Percentiles rank a stretch among this genome's conserved stretches.
phyloP scores from a whole-genome alignment of 2,888 invertebrate genomes.

The Fragum sueziense region DNA sequence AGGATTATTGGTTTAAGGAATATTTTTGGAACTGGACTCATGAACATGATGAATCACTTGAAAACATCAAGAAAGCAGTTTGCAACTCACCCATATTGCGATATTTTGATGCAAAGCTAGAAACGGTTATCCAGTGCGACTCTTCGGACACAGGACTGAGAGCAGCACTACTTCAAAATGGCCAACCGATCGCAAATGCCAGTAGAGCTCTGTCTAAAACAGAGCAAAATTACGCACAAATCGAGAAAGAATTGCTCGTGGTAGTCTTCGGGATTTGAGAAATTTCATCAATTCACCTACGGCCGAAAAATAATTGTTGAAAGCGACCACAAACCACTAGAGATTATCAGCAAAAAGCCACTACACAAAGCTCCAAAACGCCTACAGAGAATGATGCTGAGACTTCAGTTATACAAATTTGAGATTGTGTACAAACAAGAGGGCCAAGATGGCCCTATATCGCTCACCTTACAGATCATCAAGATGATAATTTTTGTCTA shows the following conservation, averaged over 20 bases:
- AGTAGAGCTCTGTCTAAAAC: slow-evolving; percentile 51
- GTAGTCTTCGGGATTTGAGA: slow-evolving; percentile 56
- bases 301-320: slow-evolving; percentile 48
- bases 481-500: too few species aligned
- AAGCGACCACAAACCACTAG: slow-evolving; percentile 62
- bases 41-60: slow-evolving; percentile 34
- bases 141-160: slow-evolving; percentile 54
- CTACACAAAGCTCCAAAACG: slow-evolving; percentile 48
- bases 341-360: slow-evolving; percentile 54
- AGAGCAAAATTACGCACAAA: slow-evolving; percentile 61
- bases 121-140: slow-evolving; percentile 5
- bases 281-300: slow-evolving; percentile 59
- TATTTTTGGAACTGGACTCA: slow-evolving; percentile 41
- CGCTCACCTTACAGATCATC: too few species aligned
- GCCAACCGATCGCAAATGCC: slow-evolving; percentile 58
- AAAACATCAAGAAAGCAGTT: slow-evolving; percentile 35
- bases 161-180: slow-evolving; percentile 57
- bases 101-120: slow-evolving; percentile 34
- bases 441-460: too few species aligned
- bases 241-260: slow-evolving; percentile 64
- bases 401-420: slow-evolving; percentile 55
- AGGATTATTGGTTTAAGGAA: too few species aligned
- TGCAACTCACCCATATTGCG: slow-evolving; percentile 32
- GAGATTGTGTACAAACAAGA: slow-evolving; percentile 43
- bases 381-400: slow-evolving; percentile 64